Conservation (phyloP, 2,888 invertebrate genomes). For the Drosophila rellima region DNA sequence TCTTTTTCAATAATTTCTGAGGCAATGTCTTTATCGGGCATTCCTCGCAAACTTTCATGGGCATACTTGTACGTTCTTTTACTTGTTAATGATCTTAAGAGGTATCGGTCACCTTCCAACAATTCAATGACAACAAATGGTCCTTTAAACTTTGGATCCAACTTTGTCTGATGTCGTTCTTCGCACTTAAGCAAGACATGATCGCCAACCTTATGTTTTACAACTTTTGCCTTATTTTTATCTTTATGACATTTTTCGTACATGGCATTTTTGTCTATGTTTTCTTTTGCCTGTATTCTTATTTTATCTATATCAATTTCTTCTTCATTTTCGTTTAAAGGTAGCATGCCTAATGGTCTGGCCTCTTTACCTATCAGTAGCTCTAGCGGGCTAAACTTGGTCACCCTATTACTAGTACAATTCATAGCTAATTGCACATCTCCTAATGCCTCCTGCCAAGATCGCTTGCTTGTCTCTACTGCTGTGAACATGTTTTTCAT, state of each 20-base stretch:
- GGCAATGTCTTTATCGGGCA: neutral
- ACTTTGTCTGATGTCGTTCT: neutral
- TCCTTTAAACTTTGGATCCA: neutral
- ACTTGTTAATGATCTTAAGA: neutral
- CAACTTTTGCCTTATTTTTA: constrained; percentile 3
- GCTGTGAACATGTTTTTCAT: neutral
- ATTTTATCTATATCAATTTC: neutral
- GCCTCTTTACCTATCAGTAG: constrained; percentile 3
- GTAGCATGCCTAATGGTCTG: neutral
- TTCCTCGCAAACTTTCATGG: neutral
- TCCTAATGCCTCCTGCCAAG: neutral
- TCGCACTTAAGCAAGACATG: constrained; percentile 2
- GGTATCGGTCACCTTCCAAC: constrained; percentile 6
- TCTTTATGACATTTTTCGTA: neutral
- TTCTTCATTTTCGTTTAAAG: neutral
- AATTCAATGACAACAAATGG: neutral
- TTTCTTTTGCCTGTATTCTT: neutral
- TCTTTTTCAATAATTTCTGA: neutral
- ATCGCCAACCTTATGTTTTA: constrained; percentile 2
- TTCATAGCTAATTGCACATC: too few relatives aligned
- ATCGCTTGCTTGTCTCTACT: neutral
- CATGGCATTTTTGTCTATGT: neutral
- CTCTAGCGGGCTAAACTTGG: neutral
- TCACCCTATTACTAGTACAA: neutral
- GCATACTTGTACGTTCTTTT: constrained; percentile 5